Base-by-base conservation (phyloP, 1,140 invertebrate species). In the Polyergus mexicanus region DNA sequence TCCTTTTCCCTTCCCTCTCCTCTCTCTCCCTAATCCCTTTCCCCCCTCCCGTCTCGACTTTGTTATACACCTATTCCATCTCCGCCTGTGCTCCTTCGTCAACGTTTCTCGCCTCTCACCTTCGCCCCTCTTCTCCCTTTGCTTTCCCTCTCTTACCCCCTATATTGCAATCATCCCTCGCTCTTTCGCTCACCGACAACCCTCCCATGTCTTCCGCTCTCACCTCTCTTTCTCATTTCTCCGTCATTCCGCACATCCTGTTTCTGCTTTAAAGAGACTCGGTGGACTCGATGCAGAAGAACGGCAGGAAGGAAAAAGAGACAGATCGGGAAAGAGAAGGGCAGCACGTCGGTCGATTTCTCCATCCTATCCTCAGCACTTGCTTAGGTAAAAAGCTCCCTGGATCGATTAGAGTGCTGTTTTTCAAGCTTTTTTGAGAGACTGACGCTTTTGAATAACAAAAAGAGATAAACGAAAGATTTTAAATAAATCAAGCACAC, bases 201-300 rank as follows among this genome's bases (percentile, higher is more conserved):
- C 85, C 84, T 86, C 66, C 86, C 66, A 81, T 76, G 84, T 83
- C 66, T 89, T 88, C 87, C 76, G 86, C 68, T 80, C 51, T 80
- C 77, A 47, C 47, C 75, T 84, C 86, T 85, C 78, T 89, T 86
- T 71, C 86, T 86, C 78, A 54, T 74, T 86, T 54, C 56, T 85
- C 54, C 41, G 28, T 28, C 38, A 32, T 58, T 65, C 41, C 66
- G 65, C 85, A 84, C 87, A 89, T 92, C 88, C 89, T 90, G 90
- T 91, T 92, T 86, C 85, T 91, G 72, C 84, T 86, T 87, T 75
- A 80, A 75, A 86, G 56, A 85, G 47, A 78, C 28, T n/a, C n/a
- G n/a, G 28, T 13, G 62, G 32, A 32, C n/a, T 62, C 68, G 76
- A 81, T 47, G 58, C 11, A 66, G 44, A 32, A 65, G 68, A 56